Evolutionary conservation across 2,797 vertebrate genomes (phyloP).

Genomic region (Protonibea diacanthus): DNA sequence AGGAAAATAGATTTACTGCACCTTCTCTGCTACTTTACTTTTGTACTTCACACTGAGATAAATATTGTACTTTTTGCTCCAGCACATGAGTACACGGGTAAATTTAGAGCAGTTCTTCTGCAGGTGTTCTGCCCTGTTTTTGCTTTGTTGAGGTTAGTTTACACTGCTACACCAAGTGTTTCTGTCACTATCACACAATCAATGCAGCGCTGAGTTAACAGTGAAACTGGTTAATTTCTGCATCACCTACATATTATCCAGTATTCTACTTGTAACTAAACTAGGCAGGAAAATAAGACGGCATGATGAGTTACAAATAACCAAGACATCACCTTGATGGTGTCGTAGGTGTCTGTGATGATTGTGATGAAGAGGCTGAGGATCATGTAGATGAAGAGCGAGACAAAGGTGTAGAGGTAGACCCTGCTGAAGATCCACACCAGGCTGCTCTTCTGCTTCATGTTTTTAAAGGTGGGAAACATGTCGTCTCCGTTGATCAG

Average conservation of each 20-base stretch:
- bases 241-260: not conserved
- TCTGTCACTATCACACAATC: too few relatives aligned
- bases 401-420: constrained; percentile 89
- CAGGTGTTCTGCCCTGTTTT: too few relatives aligned
- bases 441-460: constrained; percentile 90
- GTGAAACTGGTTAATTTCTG: too few relatives aligned
- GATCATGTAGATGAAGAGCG: constrained; percentile 87
- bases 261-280: not conserved
- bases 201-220: too few relatives aligned
- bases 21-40: not conserved
- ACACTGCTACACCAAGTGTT: too few relatives aligned
- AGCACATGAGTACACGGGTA: too few relatives aligned
- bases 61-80: not conserved
- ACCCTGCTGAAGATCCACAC: constrained; percentile 95
- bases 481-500: constrained; percentile 97
- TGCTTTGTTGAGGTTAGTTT: too few relatives aligned
- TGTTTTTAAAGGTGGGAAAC: constrained; percentile 93
- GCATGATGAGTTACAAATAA: not conserved
- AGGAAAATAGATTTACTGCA: not conserved
- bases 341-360: constrained; percentile 96
- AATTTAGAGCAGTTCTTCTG: too few relatives aligned
- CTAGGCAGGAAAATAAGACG: not conserved
- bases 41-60: not conserved
- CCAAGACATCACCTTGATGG: constrained; percentile 89
- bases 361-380: constrained; percentile 87